These are phyloP conservation scores for Eurytoma californica DNA, from an alignment of 2,888 invertebrate species.

Conservation along the genomic window DNA sequence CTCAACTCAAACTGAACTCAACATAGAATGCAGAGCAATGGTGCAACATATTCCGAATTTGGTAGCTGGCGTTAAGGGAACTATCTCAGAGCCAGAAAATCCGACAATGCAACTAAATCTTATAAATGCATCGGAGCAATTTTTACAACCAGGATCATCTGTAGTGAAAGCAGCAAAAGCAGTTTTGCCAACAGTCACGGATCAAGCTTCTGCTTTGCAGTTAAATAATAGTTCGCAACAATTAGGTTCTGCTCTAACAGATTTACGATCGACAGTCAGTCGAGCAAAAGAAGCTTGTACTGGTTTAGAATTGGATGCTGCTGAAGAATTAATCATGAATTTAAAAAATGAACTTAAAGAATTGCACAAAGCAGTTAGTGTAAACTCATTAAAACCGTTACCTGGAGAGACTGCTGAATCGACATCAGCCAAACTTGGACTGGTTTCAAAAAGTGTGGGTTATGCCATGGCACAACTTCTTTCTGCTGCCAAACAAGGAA, in stretches of 20 bases:
- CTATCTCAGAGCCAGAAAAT: slow-evolving; percentile 82
- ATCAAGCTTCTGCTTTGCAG: slow-evolving; percentile 86
- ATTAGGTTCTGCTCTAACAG: slow-evolving; percentile 81
- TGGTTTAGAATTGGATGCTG: slow-evolving; percentile 89
- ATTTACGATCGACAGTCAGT: slow-evolving; percentile 81
- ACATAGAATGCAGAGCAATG: slow-evolving; percentile 84
- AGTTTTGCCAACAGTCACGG: slow-evolving; percentile 88
- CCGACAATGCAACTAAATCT: slow-evolving; percentile 87
- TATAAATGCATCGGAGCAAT: slow-evolving; percentile 89
- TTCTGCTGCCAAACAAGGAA: slow-evolving; percentile 89
- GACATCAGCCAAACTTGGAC: slow-evolving; percentile 78
- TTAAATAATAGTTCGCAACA: slow-evolving; percentile 84
- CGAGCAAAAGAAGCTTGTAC: slow-evolving; percentile 87
- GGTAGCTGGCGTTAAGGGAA: slow-evolving; percentile 86
- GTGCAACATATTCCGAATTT: slow-evolving; percentile 88
- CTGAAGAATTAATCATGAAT: slow-evolving; percentile 87
- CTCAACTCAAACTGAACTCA: slow-evolving; percentile 83
- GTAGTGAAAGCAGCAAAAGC: slow-evolving; percentile 87
- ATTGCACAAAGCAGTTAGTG: slow-evolving; percentile 85
- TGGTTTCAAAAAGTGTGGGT: slow-evolving; percentile 85
- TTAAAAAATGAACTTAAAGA: slow-evolving; percentile 89
- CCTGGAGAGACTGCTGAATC: slow-evolving; percentile 88
- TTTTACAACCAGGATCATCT: slow-evolving; percentile 83
- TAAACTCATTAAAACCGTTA: slow-evolving; percentile 84
- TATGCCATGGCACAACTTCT: slow-evolving; percentile 90